Base-by-base conservation (phyloP, 1,140 invertebrate genomes). In the Phenacoccus solenopsis region DNA sequence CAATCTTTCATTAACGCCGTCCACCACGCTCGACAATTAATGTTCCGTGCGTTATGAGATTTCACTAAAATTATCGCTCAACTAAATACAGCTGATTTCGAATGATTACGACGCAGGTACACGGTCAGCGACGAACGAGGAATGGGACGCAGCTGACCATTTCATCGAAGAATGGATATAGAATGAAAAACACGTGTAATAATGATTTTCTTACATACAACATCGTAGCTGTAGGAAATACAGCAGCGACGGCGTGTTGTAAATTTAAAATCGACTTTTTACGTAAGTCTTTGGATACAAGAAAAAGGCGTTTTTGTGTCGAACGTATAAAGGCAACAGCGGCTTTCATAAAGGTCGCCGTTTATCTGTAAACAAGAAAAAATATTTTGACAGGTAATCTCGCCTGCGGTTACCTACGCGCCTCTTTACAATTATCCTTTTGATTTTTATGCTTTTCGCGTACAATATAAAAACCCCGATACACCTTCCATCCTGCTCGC, bases 371-470 rank as follows among this genome's bases (percentile, higher is more conserved):
- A 64, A 24, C 59, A 64, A 64, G 59, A 27, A 64, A 64, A 64
- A 64, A 64, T 64, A 64, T 64, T 64, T 64, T 64, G 59, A 64
- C 59, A 64, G 59, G 59, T 64, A 64, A 64, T 64, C 59, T 64
- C 59, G 59, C 59, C 59, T 64, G 59, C 59, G 59, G 59, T 64
- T 64, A 64, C 59, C 59, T 64, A 64, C 59, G 25, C 59, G 59
- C 59, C 56, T 64, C 20, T 7, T 9, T 20, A 13, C 25, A 24
- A 24, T 64, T 64, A 25, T 64, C 13, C 59, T 20, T 59, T 59
- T 59, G 16, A 24, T 27, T 64, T 64, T 64, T 16, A 22, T 27
- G 22, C 59, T 25, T 10, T 16, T 64, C 10, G 22, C 13, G 9
- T 24, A 16, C 2, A 4, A 24, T 24, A 24, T 3, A 64, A 5